Base-by-base conservation (phyloP, 2,113 vertebrate genomes). In the Menura novaehollandiae region DNA sequence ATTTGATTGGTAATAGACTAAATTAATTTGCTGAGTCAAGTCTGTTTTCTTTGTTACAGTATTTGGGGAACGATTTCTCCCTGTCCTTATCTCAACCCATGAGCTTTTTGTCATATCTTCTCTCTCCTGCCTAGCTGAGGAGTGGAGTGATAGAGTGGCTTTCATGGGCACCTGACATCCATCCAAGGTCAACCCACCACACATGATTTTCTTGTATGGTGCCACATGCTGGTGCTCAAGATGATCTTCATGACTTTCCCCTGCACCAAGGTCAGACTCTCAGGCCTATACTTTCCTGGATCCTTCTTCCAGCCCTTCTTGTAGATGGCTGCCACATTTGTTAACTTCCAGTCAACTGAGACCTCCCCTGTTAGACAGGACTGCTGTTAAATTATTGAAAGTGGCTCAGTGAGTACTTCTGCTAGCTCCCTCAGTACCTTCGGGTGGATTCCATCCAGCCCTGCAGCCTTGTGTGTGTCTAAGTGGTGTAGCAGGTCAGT, bases 171-270 rank as follows among this genome's bases (percentile, higher is more conserved):
- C n/a, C 39, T 53, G 47, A 30, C 19, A 39, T 39, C 27, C n/a
- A 9, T 13, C 19, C 56, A 71, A 24, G 23, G 28, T 30, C 23
- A 41, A 21, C 27, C 22, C 6, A 10, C 22, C 37, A 37, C 26
- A 32, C 5, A 1, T 6, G 26, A 68, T 52, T 68, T 68, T 32
- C 37, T 59, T 52, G 21, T 10, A 21, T 0, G 13, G 0, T 59
- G 10, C 10, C 30, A n/a, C 41, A 13, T 6, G 28, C 62, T 46
- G n/a, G 8, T 33, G 32, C 1, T 68, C 27, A 23, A 41, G 21
- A 9, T 32, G 51, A 32, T 53, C 28, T 53, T 35, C 35, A 41
- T 41, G 37, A 53, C 6, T 24, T 33, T 41, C 8, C 28, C 21
- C 21, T 41, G 69, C 23, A 53, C 37, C 5, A 4, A 72, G 28